Evolutionary conservation across 1,140 invertebrate species (phyloP).

Genomic region (Trichonephila inaurata): DNA sequence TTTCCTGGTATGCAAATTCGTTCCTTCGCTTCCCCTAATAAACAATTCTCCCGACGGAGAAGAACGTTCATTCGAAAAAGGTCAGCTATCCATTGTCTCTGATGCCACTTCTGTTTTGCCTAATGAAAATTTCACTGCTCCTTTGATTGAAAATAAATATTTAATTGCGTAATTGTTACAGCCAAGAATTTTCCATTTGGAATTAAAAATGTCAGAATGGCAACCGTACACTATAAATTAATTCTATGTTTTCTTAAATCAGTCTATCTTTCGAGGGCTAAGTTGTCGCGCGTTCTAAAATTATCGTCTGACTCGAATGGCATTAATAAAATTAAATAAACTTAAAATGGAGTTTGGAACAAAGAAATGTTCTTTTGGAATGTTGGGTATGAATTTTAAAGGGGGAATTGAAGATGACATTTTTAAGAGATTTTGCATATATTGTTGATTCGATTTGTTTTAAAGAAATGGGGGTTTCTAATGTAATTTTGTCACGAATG

Average conservation of each 20-base stretch:
- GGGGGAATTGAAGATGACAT: neutral
- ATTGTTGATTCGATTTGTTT: neutral
- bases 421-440: neutral
- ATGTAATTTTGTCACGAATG: too few species aligned
- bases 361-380: neutral
- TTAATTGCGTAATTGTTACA: constrained; percentile 13
- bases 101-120: constrained; percentile 26
- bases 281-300: neutral
- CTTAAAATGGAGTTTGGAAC: neutral
- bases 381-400: neutral
- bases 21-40: neutral
- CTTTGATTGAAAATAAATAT: constrained; percentile 57
- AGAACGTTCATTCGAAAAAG: neutral
- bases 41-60: constrained; percentile 4
- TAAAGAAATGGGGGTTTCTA: neutral
- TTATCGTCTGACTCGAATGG: constrained; percentile 8
- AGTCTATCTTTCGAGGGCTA: neutral
- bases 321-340: constrained; percentile 26
- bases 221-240: neutral
- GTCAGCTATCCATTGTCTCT: constrained; percentile 18
- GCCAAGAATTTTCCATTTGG: constrained; percentile 37
- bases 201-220: constrained; percentile 1
- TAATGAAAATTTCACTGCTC: constrained; percentile 36
- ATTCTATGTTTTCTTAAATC: neutral
- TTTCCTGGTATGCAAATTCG: constrained; percentile 20